phyloP scores from a whole-genome alignment of 2,113 vertebrate genomes.

The Mus pahari region DNA sequence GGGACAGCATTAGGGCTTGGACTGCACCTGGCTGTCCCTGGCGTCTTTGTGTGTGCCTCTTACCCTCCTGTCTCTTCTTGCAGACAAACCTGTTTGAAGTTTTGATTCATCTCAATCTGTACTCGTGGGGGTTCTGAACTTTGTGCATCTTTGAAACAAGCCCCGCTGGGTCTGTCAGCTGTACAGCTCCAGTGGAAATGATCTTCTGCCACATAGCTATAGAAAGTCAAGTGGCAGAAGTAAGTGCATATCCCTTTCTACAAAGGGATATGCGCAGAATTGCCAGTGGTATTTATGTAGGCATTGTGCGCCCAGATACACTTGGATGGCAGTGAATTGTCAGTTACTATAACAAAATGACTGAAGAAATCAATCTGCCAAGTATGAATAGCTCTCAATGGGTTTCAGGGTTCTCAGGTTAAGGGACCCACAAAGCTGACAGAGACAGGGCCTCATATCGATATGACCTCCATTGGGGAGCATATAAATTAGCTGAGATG shows the following conservation, averaged over 20 bases:
- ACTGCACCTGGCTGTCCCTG: constrained; percentile 56
- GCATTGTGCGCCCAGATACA: constrained; percentile 88
- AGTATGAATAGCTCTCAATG: constrained; percentile 87
- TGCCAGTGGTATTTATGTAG: constrained; percentile 89
- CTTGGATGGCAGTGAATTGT: constrained; percentile 88
- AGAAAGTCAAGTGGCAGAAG: constrained; percentile 84
- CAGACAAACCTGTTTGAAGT: constrained; percentile 64
- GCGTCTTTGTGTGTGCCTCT: neutral
- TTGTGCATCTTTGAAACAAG: constrained; percentile 63
- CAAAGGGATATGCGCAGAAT: constrained; percentile 87
- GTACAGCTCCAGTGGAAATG: constrained; percentile 78
- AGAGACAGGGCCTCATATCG: constrained; percentile 86
- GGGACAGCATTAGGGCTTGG: neutral
- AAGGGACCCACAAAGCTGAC: constrained; percentile 86
- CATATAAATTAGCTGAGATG: constrained; percentile 86
- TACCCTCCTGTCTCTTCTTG: neutral
- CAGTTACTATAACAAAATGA: constrained; percentile 87
- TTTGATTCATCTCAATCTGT: constrained; percentile 56
- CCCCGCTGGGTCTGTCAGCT: constrained; percentile 68
- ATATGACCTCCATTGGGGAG: constrained; percentile 87
- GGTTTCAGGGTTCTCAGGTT: constrained; percentile 85
- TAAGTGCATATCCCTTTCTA: constrained; percentile 83
- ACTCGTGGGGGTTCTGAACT: constrained; percentile 70
- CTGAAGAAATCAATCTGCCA: constrained; percentile 89
- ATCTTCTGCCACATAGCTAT: constrained; percentile 84